A percentile compares a stretch with the other conserved stretches of the same genome.
Conservation (phyloP, 2,888 invertebrate genomes). For the Zaprionus obscuricornis region DNA sequence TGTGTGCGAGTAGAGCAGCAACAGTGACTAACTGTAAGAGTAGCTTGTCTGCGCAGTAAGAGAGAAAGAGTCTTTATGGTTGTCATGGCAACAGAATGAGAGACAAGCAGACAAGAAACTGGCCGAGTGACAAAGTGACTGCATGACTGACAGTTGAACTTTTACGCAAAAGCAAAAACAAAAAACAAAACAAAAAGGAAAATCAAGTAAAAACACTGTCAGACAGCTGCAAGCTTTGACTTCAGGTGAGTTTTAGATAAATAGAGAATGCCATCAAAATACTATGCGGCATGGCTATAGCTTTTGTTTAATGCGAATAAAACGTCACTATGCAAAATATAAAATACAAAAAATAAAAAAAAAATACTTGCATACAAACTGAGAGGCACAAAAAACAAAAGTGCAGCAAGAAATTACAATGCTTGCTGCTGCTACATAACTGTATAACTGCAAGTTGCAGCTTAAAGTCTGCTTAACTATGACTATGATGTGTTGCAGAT, state of each 20-base stretch:
- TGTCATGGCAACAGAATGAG: constrained; percentile 4
- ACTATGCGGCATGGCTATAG: constrained; percentile 5
- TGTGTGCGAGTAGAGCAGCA: constrained; percentile 15
- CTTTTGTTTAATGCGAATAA: constrained; percentile 69
- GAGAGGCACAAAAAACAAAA: too few relatives aligned
- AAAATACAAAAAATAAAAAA: too few relatives aligned
- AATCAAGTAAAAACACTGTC: constrained; percentile 60
- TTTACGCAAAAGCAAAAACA: constrained; percentile 23
- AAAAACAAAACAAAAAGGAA: constrained; percentile 17
- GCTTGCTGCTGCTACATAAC: too few relatives aligned
- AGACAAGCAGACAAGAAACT: constrained; percentile 8
- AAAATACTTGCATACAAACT: too few relatives aligned
- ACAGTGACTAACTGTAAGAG: constrained; percentile 10
- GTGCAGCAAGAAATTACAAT: too few relatives aligned
- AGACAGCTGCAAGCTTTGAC: constrained; percentile 28
- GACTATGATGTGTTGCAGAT: constrained; percentile 53
- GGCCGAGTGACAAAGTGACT: constrained; percentile 58
- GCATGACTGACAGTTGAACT: constrained; percentile 61
- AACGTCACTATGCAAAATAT: constrained; percentile 41
- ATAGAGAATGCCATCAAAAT: neutral
- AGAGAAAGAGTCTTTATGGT: neutral
- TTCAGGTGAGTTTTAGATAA: neutral
- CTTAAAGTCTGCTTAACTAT: constrained; percentile 41
- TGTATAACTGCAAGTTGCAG: too few relatives aligned
- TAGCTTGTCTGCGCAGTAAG: too few relatives aligned